These are phyloP conservation scores for Trissonchulus sp. DNA, from an alignment of 2,888 invertebrate species.

Conservation along the genomic window DNA sequence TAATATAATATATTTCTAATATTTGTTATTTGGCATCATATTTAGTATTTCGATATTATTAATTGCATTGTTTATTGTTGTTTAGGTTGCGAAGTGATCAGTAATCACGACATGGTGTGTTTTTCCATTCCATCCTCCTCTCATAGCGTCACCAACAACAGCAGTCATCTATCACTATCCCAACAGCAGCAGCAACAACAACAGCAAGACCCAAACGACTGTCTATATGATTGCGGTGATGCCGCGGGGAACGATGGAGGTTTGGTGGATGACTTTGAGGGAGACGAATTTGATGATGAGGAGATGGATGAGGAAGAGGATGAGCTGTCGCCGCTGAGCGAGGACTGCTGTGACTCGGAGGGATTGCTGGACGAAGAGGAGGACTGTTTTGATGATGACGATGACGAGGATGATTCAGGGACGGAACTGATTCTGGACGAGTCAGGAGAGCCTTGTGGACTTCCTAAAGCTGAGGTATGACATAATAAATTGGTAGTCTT, in stretches of 20 bases:
- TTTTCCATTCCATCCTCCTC: too few relatives aligned
- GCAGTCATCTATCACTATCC: not conserved
- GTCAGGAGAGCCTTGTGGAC: not conserved
- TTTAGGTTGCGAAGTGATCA: too few relatives aligned
- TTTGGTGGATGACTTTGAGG: conserved; percentile 30
- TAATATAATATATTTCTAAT: too few relatives aligned
- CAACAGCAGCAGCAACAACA: not conserved
- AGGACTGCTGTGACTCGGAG: not conserved
- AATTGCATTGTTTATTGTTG: too few relatives aligned
- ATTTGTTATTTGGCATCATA: too few relatives aligned
- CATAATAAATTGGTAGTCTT: too few relatives aligned
- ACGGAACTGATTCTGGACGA: conserved; percentile 34
- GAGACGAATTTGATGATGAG: too few relatives aligned
- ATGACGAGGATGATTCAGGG: conserved; percentile 32
- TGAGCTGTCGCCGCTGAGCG: conserved; percentile 18
- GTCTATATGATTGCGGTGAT: not conserved
- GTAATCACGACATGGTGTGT: too few relatives aligned
- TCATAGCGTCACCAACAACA: not conserved
- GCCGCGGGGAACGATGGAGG: not conserved
- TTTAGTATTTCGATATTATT: too few relatives aligned
- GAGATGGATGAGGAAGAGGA: conserved; percentile 39
- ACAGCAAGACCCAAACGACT: not conserved
- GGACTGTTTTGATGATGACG: conserved; percentile 28
- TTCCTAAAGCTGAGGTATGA: too few relatives aligned
- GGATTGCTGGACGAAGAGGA: not conserved